Percentiles rank a stretch among this genome's conserved stretches.
phyloP scores from a whole-genome alignment of 2,113 vertebrate species.

The Stomatorhinus ivindoensis region DNA sequence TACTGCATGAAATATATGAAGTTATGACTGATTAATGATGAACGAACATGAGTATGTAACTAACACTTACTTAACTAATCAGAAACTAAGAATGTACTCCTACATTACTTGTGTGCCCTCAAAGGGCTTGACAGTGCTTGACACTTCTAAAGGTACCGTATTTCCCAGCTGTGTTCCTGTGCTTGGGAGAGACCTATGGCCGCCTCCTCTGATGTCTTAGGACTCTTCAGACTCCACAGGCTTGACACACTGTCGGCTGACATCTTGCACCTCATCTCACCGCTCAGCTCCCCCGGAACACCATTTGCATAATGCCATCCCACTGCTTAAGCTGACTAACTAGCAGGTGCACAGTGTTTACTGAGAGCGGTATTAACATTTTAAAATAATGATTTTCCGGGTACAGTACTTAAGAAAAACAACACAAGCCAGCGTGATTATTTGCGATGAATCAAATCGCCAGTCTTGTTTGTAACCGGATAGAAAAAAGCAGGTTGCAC shows the following conservation, averaged over 20 bases:
- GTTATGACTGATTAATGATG: not conserved
- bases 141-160: not conserved
- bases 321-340: not conserved
- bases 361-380: not conserved
- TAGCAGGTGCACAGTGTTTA: not conserved
- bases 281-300: not conserved
- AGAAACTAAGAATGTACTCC: not conserved
- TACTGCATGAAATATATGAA: not conserved
- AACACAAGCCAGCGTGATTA: not conserved
- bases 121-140: not conserved
- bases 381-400: not conserved
- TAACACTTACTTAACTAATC: not conserved
- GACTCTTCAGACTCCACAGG: not conserved
- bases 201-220: not conserved
- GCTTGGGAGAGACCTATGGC: not conserved
- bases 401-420: not conserved
- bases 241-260: not conserved
- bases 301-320: not conserved
- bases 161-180: not conserved
- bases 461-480: not conserved
- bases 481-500: not conserved
- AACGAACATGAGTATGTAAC: not conserved
- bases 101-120: not conserved
- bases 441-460: not conserved
- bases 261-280: not conserved